Conservation (phyloP, 2,797 vertebrate species). For the Pipistrellus kuhlii region DNA sequence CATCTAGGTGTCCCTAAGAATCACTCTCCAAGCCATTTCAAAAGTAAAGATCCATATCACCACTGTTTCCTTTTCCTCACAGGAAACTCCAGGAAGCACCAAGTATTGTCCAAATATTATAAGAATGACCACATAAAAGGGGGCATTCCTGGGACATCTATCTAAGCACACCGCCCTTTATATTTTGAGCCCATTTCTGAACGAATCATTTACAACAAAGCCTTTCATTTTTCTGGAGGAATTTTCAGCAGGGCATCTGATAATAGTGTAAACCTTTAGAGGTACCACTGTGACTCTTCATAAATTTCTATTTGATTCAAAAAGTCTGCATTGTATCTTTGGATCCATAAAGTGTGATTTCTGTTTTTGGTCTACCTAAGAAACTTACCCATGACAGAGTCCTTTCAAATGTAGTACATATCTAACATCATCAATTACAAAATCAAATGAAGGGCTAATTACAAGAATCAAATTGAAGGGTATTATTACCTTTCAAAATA, state of each 20-base stretch:
- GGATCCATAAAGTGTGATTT: background rate
- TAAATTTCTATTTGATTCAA: slow-evolving; percentile 42
- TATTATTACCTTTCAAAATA: slow-evolving; percentile 83
- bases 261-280: slow-evolving; percentile 57
- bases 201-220: slow-evolving; percentile 45
- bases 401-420: slow-evolving; percentile 64
- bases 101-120: background rate
- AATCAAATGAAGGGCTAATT: slow-evolving; percentile 82
- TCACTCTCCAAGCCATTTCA: background rate
- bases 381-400: slow-evolving; percentile 48
- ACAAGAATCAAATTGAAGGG: slow-evolving; percentile 77
- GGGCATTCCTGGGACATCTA: background rate
- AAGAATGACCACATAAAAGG: background rate
- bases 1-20: background rate
- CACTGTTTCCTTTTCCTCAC: background rate
- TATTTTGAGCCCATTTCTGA: slow-evolving; percentile 39
- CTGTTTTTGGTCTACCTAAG: slow-evolving; percentile 63
- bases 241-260: slow-evolving; percentile 23
- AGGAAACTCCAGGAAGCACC: background rate
- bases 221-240: slow-evolving; percentile 17
- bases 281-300: slow-evolving; percentile 22
- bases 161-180: background rate
- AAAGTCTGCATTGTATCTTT: slow-evolving; percentile 44
- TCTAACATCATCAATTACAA: slow-evolving; percentile 80
- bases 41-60: background rate